Percentiles rank a stretch among this genome's conserved stretches.
Evolutionary conservation across 2,888 invertebrate genomes (phyloP).

Genomic region (Teleiodes luculella): DNA sequence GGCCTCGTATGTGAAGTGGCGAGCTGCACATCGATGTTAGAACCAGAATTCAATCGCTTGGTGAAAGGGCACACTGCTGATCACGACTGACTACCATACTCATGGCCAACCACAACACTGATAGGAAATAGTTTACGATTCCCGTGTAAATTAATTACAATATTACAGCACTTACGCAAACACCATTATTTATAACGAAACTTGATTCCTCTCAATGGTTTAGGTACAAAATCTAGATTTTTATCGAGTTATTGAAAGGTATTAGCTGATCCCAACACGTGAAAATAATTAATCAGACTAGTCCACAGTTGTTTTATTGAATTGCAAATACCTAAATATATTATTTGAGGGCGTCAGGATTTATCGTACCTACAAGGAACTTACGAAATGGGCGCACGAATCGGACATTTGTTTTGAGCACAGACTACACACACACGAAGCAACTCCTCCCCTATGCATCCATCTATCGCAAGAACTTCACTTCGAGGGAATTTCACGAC

Average conservation of each 20-base stretch:
- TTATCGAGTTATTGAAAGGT: constrained; percentile 29
- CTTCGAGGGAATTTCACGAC: too few species aligned
- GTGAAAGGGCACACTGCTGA: constrained; percentile 66
- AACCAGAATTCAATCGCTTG: constrained; percentile 66
- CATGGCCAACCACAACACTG: constrained; percentile 41
- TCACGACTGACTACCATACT: constrained; percentile 56
- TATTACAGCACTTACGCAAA: constrained; percentile 56
- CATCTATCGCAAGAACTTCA: too few species aligned
- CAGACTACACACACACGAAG: constrained; percentile 24
- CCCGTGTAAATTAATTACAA: constrained; percentile 34
- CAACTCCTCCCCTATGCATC: too few species aligned
- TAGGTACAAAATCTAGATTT: constrained; percentile 47
- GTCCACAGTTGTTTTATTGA: too few species aligned
- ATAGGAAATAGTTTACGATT: constrained; percentile 32
- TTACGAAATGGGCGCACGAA: constrained; percentile 78
- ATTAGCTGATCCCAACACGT: constrained; percentile 25
- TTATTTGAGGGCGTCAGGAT: constrained; percentile 60
- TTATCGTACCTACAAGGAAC: constrained; percentile 70
- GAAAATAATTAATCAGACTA: constrained; percentile 32
- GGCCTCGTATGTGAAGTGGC: constrained; percentile 51
- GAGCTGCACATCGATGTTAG: constrained; percentile 70
- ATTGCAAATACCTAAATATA: constrained; percentile 35
- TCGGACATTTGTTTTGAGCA: constrained; percentile 77
- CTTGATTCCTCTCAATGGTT: constrained; percentile 73
- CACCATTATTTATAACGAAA: constrained; percentile 67